Percentiles rank a stretch among this genome's conserved stretches.
phyloP scores from a whole-genome alignment of 2,797 vertebrate genomes.

The Fundulus diaphanus region DNA sequence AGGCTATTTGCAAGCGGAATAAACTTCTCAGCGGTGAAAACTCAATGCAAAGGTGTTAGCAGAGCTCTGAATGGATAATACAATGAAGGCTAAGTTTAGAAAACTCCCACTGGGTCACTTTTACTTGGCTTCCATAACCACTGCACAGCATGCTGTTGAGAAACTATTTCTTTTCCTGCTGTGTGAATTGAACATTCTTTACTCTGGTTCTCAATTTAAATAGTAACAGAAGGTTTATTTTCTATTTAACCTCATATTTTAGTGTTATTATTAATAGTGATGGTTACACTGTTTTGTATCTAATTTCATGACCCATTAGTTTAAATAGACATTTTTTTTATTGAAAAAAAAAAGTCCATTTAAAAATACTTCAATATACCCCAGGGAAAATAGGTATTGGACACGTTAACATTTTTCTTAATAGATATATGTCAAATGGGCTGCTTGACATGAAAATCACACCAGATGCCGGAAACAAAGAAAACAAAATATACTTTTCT shows the following conservation, averaged over 20 bases:
- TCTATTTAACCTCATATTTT: neutral
- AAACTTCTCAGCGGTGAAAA: conserved; percentile 2
- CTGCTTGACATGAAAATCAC: neutral
- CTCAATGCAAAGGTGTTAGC: neutral
- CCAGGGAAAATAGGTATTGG: neutral
- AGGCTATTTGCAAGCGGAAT: neutral
- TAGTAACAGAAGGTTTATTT: neutral
- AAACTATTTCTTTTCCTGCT: neutral
- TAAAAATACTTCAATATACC: neutral
- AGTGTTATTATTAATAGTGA: neutral
- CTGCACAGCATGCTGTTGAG: neutral
- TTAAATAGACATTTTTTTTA: neutral
- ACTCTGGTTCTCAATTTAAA: neutral
- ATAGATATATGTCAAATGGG: neutral
- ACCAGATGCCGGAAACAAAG: neutral
- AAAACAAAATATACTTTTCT: too few species aligned
- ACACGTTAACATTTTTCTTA: neutral
- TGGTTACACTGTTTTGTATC: neutral
- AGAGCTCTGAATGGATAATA: neutral
- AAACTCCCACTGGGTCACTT: neutral
- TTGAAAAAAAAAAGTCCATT: neutral
- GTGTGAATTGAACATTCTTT: neutral
- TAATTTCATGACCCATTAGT: neutral
- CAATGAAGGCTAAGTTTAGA: conserved; percentile 1
- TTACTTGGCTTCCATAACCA: neutral